Evolutionary conservation across 2,113 vertebrate species (phyloP).

Genomic region (Myiozetetes cayanensis): DNA sequence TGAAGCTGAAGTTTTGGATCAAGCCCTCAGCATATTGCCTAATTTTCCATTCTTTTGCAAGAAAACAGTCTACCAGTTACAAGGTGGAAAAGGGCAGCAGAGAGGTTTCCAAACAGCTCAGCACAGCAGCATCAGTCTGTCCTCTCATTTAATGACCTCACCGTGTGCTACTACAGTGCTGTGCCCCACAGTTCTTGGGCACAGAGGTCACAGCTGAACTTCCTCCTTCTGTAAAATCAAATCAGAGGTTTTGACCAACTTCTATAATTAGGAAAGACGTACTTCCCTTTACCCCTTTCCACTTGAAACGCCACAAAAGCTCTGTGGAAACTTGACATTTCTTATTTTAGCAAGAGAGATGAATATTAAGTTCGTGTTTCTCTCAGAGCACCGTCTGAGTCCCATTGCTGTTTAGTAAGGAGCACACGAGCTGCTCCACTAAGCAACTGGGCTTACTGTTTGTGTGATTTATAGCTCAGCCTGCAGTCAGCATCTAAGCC

Average conservation of each 20-base stretch:
- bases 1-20: slow-evolving; percentile 21
- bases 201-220: background rate
- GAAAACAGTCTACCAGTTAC: slow-evolving; percentile 47
- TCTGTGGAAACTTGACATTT: background rate
- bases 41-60: slow-evolving; percentile 58
- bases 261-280: background rate
- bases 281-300: background rate
- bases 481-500: background rate
- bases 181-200: background rate
- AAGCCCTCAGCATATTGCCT: slow-evolving; percentile 44
- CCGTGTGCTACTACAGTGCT: background rate
- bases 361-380: background rate
- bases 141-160: background rate
- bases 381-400: background rate
- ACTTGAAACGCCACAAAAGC: background rate
- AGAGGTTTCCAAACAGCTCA: slow-evolving; percentile 15
- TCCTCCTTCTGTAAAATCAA: background rate
- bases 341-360: background rate
- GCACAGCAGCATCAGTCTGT: background rate
- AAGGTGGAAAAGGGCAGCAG: slow-evolving; percentile 27
- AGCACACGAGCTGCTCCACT: fast-evolving
- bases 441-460: background rate
- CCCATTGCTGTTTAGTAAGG: fast-evolving
- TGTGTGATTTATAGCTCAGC: background rate
- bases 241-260: background rate